phyloP scores from a whole-genome alignment of 2,113 vertebrate species.

The Epinephelus moara region DNA sequence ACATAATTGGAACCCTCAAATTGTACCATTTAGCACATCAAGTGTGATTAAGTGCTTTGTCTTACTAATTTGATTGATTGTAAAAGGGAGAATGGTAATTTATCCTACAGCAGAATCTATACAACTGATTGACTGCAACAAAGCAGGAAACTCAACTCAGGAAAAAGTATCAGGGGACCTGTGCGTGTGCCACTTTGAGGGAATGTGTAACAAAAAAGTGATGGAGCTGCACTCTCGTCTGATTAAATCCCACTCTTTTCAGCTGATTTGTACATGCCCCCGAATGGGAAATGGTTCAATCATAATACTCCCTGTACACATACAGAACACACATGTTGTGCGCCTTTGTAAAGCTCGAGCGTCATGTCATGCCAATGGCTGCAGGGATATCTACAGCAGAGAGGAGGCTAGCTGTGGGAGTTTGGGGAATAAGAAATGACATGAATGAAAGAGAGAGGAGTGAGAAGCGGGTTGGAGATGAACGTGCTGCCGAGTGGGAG shows the following conservation, averaged over 20 bases:
- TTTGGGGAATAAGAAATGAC: slow-evolving; percentile 32
- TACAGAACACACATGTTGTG: slow-evolving; percentile 33
- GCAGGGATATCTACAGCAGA: slow-evolving; percentile 20
- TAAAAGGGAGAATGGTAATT: not conserved
- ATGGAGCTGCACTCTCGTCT: not conserved
- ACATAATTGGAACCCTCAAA: slow-evolving; percentile 10
- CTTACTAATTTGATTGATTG: slow-evolving; percentile 20
- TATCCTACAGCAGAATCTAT: not conserved
- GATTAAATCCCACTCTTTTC: slow-evolving; percentile 17
- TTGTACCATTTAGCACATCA: slow-evolving; percentile 10
- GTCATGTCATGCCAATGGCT: not conserved
- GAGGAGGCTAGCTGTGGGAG: slow-evolving; percentile 15
- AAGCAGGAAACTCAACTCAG: not conserved
- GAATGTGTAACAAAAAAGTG: not conserved
- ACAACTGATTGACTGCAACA: not conserved
- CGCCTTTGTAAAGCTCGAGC: not conserved
- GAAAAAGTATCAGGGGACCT: not conserved
- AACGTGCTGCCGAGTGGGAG: slow-evolving; percentile 38
- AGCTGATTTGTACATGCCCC: slow-evolving; percentile 22
- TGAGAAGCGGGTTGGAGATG: slow-evolving; percentile 18
- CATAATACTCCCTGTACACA: slow-evolving; percentile 39
- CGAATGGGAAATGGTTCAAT: slow-evolving; percentile 29
- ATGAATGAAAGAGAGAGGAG: slow-evolving; percentile 55
- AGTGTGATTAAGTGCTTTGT: slow-evolving; percentile 34
- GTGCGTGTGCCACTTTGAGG: not conserved